Conservation (phyloP, 2,888 invertebrate species). For the Siphlonurus alternatus region DNA sequence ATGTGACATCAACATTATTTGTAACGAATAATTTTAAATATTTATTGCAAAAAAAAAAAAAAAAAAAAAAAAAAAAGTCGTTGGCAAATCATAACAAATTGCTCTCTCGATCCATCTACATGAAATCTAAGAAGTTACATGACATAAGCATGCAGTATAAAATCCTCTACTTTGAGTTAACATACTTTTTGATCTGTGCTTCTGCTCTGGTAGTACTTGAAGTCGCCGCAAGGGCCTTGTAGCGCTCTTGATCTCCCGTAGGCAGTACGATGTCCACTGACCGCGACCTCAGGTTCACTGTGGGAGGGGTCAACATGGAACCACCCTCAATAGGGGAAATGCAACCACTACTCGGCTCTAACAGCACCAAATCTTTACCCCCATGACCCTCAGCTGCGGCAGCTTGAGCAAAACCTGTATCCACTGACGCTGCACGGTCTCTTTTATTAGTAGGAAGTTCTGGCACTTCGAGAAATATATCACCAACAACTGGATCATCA, state of each 20-base stretch:
- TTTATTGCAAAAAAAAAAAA: no score
- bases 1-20: no score
- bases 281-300: slow-evolving; percentile 43
- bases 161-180: no score
- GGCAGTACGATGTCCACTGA: slow-evolving; percentile 80
- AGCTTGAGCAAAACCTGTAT: slow-evolving; percentile 62
- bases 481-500: slow-evolving; percentile 33
- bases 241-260: slow-evolving; percentile 67
- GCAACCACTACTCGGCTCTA: slow-evolving; percentile 39
- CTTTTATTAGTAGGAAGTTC: slow-evolving; percentile 45
- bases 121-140: slow-evolving; percentile 5
- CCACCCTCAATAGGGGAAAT: slow-evolving; percentile 43
- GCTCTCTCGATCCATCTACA: no score
- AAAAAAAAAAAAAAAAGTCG: no score
- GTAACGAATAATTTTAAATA: no score
- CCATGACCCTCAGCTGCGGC: slow-evolving; percentile 29
- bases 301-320: slow-evolving; percentile 19
- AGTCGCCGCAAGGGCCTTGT: slow-evolving; percentile 57
- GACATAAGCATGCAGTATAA: no score
- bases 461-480: slow-evolving; percentile 64
- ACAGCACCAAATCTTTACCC: slow-evolving; percentile 9
- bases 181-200: slow-evolving; percentile 9
- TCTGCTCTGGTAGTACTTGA: slow-evolving; percentile 26
- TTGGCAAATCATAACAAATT: no score
- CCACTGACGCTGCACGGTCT: slow-evolving; percentile 74